Evolutionary conservation across 1,140 invertebrate genomes (phyloP), one percentile per base, ranked within the genome.

Genomic region (Catajapyx aquilonaris): DNA sequence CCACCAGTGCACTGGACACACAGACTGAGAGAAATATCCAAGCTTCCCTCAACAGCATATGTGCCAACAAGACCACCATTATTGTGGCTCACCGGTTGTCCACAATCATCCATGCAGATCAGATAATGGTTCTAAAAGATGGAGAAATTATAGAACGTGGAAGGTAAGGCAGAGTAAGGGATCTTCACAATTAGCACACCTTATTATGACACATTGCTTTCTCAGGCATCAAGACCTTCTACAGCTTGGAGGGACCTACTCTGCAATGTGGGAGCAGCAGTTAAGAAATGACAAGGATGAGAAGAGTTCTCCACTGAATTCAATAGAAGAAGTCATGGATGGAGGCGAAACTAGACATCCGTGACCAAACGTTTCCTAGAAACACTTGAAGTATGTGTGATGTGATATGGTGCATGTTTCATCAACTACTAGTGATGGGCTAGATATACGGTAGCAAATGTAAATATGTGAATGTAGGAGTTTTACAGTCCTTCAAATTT

Each of bases 81-180:
- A 81, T 94, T 28, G 77, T 96, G 16, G 88, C 90, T 1, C 90
- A 96, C 56, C 66, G 84, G 42, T 57, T 95, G 16, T 93, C 87
- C 0, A 96, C 90, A 0, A 73, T 96, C 41, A 83, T 91, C 45
- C 76, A 91, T 53, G 85, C 85, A 0, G 81, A 95, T 59, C 77
- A 86, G 55, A 95, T 95, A 44, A 56, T 93, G 1, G 88, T 94
- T 0, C 55, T 95, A 4, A 73, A 78, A 48, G 78, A 91, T 1
- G 90, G 90, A 9, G 69, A 74, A 54, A 86, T 96, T 44, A 68
- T 83, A n/a, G 90, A 96, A 56, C 62, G 79, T 22, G 90, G 88
- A 55, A 79, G 65, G 75, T 78, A 56, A 64, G 66, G 37, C 31
- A 16, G 17, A 19, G 2, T 28, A 28, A 20, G 34, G 5, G 10